Percentiles rank a stretch among this genome's conserved stretches.
Conservation (phyloP, 1,140 invertebrate genomes). For the Sarcophaga peregrina region DNA sequence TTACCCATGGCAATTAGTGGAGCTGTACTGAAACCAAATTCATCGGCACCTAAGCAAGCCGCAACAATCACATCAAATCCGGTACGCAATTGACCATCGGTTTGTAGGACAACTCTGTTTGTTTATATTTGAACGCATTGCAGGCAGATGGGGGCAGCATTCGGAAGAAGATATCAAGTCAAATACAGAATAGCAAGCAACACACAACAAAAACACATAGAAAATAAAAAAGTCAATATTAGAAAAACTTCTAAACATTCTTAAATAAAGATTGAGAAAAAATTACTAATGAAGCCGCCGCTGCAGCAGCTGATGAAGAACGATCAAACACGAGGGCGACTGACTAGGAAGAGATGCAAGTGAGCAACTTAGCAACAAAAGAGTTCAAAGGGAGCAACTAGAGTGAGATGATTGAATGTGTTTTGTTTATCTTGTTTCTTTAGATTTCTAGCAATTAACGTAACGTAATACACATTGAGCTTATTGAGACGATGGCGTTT, state of each 20-base stretch:
- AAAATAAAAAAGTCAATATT: constrained; percentile 58
- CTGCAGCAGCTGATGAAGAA: constrained; percentile 56
- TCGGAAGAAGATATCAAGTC: not conserved
- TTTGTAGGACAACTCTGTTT: constrained; percentile 89
- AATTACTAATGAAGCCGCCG: constrained; percentile 65
- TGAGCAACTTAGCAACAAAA: constrained; percentile 34
- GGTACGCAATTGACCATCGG: constrained; percentile 93
- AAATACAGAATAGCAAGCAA: constrained; percentile 26
- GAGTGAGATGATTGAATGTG: constrained; percentile 32
- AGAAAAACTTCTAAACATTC: constrained; percentile 40
- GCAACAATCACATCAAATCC: constrained; percentile 98
- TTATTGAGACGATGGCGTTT: not conserved
- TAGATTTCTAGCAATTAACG: not conserved
- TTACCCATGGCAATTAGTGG: constrained; percentile 92
- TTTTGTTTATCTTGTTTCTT: constrained; percentile 24
- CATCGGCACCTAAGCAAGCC: constrained; percentile 95
- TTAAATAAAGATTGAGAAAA: constrained; percentile 58
- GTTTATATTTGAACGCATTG: not conserved
- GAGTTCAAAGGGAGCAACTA: constrained; percentile 30
- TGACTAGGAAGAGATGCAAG: constrained; percentile 32
- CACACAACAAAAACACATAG: constrained; percentile 62
- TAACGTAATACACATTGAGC: not conserved
- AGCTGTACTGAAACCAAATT: constrained; percentile 99
- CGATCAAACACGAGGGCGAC: constrained; percentile 47
- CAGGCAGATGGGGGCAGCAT: not conserved